A percentile compares a stretch with the other conserved stretches of the same genome.
Evolutionary conservation across 2,797 vertebrate species (phyloP).

Genomic region (Peromyscus aztecus): DNA sequence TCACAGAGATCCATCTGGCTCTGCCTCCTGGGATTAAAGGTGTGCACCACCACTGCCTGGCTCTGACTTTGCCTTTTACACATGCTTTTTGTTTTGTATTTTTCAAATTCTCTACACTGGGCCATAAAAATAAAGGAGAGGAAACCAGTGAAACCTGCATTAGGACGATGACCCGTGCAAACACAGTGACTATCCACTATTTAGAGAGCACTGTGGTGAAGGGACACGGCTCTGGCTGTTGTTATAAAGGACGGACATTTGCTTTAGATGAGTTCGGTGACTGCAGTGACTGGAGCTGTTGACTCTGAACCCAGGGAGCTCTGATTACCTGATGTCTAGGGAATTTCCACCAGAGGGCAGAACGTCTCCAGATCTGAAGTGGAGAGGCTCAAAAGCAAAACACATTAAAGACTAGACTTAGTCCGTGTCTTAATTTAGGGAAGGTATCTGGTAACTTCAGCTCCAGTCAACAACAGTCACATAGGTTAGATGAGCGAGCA

Average conservation of each 20-base stretch:
- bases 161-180: not conserved
- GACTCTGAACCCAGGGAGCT: constrained; percentile 36
- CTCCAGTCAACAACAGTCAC: constrained; percentile 15
- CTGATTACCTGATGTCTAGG: constrained; percentile 30
- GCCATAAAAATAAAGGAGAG: constrained; percentile 29
- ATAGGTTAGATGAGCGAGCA: not conserved
- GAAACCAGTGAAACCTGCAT: constrained; percentile 35
- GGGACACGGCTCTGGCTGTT: not conserved
- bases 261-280: constrained; percentile 22
- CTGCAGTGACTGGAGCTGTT: not conserved
- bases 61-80: constrained; percentile 3
- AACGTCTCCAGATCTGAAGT: constrained; percentile 10
- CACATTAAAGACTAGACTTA: not conserved
- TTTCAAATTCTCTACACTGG: constrained; percentile 40
- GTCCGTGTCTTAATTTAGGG: constrained; percentile 54
- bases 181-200: not conserved
- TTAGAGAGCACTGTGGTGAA: not conserved
- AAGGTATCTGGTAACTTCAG: constrained; percentile 51
- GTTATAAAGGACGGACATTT: constrained; percentile 7
- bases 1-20: no score
- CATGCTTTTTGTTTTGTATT: constrained; percentile 32
- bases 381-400: constrained; percentile 1
- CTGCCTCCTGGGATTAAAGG: no score
- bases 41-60: no score
- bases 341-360: constrained; percentile 62